Evolutionary conservation across 2,888 invertebrate species (phyloP), one percentile per base, ranked within the genome.

Genomic region (Plemyria rubiginata): DNA sequence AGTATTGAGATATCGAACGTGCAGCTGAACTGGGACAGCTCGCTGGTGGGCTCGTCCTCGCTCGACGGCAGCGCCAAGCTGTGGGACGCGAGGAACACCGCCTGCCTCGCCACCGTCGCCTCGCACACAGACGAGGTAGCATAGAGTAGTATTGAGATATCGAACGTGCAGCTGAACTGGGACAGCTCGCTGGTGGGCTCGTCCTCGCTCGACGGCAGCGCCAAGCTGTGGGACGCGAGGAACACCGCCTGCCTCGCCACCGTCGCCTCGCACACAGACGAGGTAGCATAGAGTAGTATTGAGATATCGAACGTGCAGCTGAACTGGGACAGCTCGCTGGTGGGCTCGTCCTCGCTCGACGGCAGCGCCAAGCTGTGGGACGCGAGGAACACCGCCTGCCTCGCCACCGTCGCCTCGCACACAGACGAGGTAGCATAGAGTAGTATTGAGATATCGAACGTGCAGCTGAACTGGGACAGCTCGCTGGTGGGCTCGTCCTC

Each of bases 281-380:
- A 96, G 86, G 94, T 60, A 16, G 41, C 13, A 4, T 41, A 13
- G 13, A 5, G 7, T n/a, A n/a, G n/a, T n/a, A n/a, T n/a, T n/a
- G n/a, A n/a, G 84, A 90, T 96, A 41, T 95, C 95, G 15, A 95
- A 94, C 77, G 95, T 95, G 72, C 89, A 94, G 65, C 95, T 95
- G 90, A 96, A 95, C 84, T 96, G 95, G 86, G 93, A 95, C 76
- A 94, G 94, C 66, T 87, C 94, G 0, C 82, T 95, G 53, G 94
- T 96, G 62, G 96, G 95, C 7, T 95, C 96, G 0, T 94, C 95
- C 5, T 96, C 96, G 0, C 84, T 96, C 73, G 96, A 96, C 79
- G 94, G 94, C 74, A 95, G 95, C 29, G 96, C 95, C 12, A 94
- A 94, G 72, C 80, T 96, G 8, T 96, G 96, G 96, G 96, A 96